Conservation (phyloP, 2,888 invertebrate genomes). For the Tiphia femorata region DNA sequence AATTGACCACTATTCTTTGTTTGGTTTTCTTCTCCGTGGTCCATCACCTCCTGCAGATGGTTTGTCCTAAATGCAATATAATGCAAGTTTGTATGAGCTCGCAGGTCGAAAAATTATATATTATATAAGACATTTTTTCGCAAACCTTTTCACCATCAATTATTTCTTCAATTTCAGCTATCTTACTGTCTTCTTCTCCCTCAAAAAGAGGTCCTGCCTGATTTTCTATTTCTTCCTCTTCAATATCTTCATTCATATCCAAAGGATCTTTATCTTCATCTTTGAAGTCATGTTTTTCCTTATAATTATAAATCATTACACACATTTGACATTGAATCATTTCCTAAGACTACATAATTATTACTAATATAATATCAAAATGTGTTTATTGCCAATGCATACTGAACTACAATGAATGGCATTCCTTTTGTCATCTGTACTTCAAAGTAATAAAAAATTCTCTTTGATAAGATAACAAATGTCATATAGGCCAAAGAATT, state of each 20-base stretch:
- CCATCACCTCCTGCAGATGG: constrained; percentile 54
- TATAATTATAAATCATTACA: not conserved
- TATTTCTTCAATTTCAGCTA: constrained; percentile 51
- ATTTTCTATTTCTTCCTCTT: constrained; percentile 68
- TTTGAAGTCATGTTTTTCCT: constrained; percentile 52
- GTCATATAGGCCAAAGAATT: no score
- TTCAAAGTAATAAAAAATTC: no score
- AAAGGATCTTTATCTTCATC: constrained; percentile 50
- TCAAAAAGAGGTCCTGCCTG: constrained; percentile 54
- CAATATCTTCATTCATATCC: constrained; percentile 72
- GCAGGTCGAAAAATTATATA: not conserved
- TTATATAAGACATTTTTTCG: constrained; percentile 11
- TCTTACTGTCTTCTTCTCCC: constrained; percentile 38
- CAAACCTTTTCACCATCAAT: constrained; percentile 57
- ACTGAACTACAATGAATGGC: no score
- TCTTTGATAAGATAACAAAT: no score
- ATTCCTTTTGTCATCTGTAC: no score
- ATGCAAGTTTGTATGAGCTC: not conserved
- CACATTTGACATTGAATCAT: not conserved
- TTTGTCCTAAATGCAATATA: constrained; percentile 41
- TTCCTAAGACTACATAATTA: no score
- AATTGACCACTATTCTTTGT: constrained; percentile 54
- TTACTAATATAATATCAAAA: no score
- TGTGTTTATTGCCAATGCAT: no score
- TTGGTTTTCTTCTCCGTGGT: constrained; percentile 66